These are phyloP conservation scores for Pipistrellus kuhlii DNA, from an alignment of 2,797 vertebrate species.

Conservation along the genomic window DNA sequence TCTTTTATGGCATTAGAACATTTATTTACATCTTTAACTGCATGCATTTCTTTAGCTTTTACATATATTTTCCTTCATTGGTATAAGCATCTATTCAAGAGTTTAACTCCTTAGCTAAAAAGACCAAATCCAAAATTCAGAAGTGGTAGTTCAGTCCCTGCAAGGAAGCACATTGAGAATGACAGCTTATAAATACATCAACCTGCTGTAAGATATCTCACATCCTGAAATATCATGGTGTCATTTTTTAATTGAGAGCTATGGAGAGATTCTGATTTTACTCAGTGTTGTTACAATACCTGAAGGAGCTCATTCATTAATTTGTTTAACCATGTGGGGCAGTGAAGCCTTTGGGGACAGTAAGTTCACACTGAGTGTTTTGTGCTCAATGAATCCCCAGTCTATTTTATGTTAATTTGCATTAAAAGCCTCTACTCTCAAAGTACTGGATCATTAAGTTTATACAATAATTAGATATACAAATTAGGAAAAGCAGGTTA, in stretches of 20 bases:
- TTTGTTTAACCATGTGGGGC: not conserved
- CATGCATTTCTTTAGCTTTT: not conserved
- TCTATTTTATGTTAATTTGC: constrained; percentile 63
- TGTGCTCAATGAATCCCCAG: constrained; percentile 40
- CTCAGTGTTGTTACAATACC: not conserved
- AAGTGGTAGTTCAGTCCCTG: not conserved
- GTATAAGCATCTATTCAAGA: constrained; percentile 18
- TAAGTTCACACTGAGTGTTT: constrained; percentile 23
- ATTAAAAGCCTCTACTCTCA: constrained; percentile 60
- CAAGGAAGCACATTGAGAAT: not conserved
- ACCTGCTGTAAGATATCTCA: not conserved
- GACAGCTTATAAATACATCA: not conserved
- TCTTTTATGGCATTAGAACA: not conserved
- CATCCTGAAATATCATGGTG: not conserved
- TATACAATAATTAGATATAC: constrained; percentile 67
- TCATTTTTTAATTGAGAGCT: constrained; percentile 40
- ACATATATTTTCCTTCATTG: not conserved
- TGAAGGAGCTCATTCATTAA: constrained; percentile 24
- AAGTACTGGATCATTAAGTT: constrained; percentile 60
- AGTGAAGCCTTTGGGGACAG: not conserved
- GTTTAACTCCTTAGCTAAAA: constrained; percentile 48
- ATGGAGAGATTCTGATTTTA: constrained; percentile 14
- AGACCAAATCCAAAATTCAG: constrained; percentile 43
- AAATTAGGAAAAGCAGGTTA: constrained; percentile 64
- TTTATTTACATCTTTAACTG: constrained; percentile 45